phyloP scores from a whole-genome alignment of 2,113 vertebrate species.

The Cettia cetti region DNA sequence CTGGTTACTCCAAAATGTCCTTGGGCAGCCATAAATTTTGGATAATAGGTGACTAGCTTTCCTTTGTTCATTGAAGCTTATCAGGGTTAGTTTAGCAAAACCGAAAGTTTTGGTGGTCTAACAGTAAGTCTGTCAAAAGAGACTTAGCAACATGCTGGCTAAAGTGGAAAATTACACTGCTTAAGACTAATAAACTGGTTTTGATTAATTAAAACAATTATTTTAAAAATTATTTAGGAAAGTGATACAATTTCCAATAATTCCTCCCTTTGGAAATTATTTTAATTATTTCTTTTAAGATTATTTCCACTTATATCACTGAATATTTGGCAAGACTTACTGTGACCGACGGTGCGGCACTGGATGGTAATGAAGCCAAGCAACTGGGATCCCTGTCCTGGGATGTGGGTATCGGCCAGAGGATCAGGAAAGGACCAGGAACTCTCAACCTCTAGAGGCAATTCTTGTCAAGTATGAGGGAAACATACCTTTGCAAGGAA shows the following conservation, averaged over 20 bases:
- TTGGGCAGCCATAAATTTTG: background rate
- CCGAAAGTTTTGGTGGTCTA: background rate
- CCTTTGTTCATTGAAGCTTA: background rate
- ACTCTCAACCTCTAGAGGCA: background rate
- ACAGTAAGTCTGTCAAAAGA: background rate
- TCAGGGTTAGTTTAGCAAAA: background rate
- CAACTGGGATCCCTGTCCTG: background rate
- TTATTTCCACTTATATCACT: background rate
- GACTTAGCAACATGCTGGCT: accelerated
- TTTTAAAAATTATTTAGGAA: background rate
- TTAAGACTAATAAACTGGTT: background rate
- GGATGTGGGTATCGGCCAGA: background rate
- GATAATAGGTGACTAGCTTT: background rate
- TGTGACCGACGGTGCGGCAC: accelerated
- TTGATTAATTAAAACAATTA: background rate
- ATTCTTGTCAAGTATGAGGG: background rate
- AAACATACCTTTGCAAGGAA: background rate
- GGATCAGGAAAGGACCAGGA: background rate
- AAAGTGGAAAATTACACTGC: background rate
- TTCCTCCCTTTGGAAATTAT: background rate
- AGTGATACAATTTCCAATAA: background rate
- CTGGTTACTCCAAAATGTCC: background rate
- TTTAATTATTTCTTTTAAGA: background rate
- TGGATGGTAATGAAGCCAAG: background rate
- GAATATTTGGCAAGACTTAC: background rate